phyloP scores from a whole-genome alignment of 2,113 vertebrate species.

The Mobula birostris region DNA sequence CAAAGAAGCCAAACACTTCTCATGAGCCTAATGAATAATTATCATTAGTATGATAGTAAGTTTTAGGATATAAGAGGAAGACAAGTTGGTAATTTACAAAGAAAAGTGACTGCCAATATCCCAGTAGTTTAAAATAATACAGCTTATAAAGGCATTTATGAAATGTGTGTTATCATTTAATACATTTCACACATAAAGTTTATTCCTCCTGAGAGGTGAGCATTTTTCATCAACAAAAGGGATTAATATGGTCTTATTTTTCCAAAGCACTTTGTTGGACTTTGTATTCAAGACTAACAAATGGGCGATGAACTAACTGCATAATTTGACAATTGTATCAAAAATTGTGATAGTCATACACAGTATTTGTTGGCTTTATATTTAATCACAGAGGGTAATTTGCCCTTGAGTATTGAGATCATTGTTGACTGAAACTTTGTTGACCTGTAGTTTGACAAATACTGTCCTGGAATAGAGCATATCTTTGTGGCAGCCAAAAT shows the following conservation, averaged over 20 bases:
- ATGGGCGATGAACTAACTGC: background rate
- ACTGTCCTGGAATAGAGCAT: background rate
- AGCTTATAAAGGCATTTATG: background rate
- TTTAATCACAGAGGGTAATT: background rate
- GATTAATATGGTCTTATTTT: background rate
- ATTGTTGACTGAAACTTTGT: background rate
- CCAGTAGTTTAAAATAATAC: background rate
- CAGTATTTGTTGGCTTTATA: background rate
- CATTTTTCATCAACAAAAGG: background rate
- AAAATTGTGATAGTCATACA: background rate
- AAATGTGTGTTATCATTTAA: slow-evolving; percentile 5
- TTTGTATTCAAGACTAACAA: background rate
- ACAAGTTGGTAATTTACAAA: background rate
- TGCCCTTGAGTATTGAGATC: background rate
- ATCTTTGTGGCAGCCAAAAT: background rate
- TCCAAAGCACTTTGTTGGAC: background rate
- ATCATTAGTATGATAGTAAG: background rate
- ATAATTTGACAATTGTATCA: background rate
- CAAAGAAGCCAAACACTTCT: background rate
- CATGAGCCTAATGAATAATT: slow-evolving; percentile 14
- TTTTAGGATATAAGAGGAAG: background rate
- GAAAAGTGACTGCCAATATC: background rate
- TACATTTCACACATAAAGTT: background rate
- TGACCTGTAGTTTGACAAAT: background rate
- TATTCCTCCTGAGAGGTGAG: background rate